phyloP scores from a whole-genome alignment of 2,113 vertebrate genomes.

The Cyphomyrus discorhynchus region DNA sequence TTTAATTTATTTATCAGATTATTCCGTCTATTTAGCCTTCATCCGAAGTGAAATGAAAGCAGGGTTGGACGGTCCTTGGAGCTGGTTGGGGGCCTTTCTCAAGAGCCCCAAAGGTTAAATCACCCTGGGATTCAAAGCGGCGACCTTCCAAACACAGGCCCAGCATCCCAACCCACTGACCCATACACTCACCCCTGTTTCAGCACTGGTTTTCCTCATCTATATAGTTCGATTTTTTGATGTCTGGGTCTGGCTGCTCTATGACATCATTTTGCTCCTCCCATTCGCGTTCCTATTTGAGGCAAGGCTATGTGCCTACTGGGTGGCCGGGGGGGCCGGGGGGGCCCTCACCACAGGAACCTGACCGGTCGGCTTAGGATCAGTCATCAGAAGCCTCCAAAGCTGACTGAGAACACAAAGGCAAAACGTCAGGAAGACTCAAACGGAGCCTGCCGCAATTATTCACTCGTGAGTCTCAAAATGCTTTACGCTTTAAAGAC shows the following conservation, averaged over 20 bases:
- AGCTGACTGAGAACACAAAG: background rate
- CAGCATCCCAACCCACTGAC: background rate
- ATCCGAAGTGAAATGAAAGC: background rate
- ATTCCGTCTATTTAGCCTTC: background rate
- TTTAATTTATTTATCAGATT: background rate
- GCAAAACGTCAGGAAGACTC: background rate
- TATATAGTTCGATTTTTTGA: conserved; percentile 43
- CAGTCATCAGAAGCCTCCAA: background rate
- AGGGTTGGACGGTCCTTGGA: background rate
- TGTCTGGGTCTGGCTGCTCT: background rate
- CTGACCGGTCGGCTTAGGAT: background rate
- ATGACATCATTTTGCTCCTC: background rate
- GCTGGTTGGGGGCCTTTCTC: background rate
- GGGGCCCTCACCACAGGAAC: background rate
- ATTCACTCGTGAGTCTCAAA: background rate
- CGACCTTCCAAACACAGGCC: background rate
- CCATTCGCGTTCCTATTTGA: background rate
- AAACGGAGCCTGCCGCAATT: background rate
- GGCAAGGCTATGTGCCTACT: background rate
- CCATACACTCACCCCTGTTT: background rate
- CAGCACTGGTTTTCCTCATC: conserved; percentile 29
- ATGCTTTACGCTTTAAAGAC: background rate
- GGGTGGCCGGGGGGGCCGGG: background rate
- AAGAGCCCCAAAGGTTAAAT: background rate
- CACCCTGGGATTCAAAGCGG: background rate